phyloP scores from a whole-genome alignment of 2,888 invertebrate genomes.

The Sepioteuthis lessoniana region DNA sequence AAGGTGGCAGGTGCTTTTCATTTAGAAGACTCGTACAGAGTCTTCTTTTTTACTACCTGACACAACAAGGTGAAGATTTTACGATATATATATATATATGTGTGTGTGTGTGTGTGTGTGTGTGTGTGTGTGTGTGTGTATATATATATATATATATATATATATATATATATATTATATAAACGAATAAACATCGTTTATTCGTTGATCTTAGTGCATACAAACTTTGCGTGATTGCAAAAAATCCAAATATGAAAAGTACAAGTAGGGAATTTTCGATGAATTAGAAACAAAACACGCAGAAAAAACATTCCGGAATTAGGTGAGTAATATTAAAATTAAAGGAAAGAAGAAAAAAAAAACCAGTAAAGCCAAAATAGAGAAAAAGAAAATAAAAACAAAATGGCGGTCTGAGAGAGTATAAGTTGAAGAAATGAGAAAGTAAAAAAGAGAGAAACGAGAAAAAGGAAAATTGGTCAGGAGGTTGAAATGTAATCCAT shows the following conservation, averaged over 20 bases:
- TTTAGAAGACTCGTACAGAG: too few species aligned
- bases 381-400: too few species aligned
- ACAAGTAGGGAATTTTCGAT: background rate
- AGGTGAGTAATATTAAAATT: conserved; percentile 33
- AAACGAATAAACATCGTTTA: too few species aligned
- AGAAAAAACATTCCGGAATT: background rate
- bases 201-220: background rate
- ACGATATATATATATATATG: too few species aligned
- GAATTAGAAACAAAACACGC: background rate
- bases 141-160: too few species aligned
- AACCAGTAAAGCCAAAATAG: background rate
- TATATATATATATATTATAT: too few species aligned
- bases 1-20: too few species aligned
- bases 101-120: too few species aligned
- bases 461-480: background rate
- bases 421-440: too few species aligned
- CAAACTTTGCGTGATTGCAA: background rate
- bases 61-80: too few species aligned
- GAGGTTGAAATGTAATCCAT: conserved; percentile 4
- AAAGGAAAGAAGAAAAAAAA: background rate
- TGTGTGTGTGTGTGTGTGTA: too few species aligned
- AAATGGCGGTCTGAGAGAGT: background rate
- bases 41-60: too few species aligned
- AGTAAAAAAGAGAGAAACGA: background rate
- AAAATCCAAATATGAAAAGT: background rate